Evolutionary conservation across 2,888 invertebrate species (phyloP).

Genomic region (Himalopsyche kuldschensis): DNA sequence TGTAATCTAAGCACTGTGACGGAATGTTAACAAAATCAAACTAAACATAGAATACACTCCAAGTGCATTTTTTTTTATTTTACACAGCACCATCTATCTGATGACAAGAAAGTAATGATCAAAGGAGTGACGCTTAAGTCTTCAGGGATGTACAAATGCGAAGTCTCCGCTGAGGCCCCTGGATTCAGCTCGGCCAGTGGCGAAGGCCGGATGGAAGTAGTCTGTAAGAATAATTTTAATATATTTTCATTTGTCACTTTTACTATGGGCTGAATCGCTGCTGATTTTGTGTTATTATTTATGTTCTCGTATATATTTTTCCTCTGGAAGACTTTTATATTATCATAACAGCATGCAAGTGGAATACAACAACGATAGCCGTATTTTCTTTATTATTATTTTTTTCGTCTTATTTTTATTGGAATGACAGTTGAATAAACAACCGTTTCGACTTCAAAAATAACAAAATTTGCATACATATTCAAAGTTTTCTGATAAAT

Average conservation of each 20-base stretch:
- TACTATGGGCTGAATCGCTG: too few species aligned
- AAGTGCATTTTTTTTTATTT: conserved; percentile 11
- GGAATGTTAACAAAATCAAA: background rate
- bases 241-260: background rate
- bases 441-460: too few species aligned
- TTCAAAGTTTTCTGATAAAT: too few species aligned
- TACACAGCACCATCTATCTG: conserved; percentile 67
- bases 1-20: too few species aligned
- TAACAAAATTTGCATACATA: too few species aligned
- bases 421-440: too few species aligned
- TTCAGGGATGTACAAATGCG: conserved; percentile 73
- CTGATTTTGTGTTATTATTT: too few species aligned
- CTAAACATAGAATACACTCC: background rate
- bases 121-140: conserved; percentile 70
- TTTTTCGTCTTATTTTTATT: background rate
- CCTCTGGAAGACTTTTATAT: too few species aligned
- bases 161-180: conserved; percentile 78
- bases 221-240: conserved; percentile 62
- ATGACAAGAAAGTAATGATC: conserved; percentile 67
- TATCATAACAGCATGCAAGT: too few species aligned
- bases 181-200: conserved; percentile 75
- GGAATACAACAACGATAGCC: background rate
- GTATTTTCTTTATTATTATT: background rate
- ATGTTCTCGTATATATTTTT: too few species aligned
- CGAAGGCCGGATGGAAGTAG: conserved; percentile 77